Evolutionary conservation across 1,140 invertebrate genomes (phyloP), one percentile per base, ranked within the genome.

Genomic region (Oreohelix idahoensis): DNA sequence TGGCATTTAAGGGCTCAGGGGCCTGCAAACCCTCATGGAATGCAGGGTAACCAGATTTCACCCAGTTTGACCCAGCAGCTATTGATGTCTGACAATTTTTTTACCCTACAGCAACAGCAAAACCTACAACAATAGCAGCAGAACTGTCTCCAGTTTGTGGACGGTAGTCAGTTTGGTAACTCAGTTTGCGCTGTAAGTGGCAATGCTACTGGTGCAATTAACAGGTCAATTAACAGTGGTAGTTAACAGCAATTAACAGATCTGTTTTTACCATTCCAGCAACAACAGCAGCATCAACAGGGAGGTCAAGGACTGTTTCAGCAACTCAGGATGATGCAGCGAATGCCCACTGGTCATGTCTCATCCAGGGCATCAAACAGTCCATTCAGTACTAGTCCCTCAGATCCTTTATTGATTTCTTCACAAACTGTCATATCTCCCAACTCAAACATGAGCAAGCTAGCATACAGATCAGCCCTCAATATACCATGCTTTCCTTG

Each of bases 381-480:
- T 80, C 90, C 89, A 15, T 91, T 88, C 83, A 87, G 87, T 20
- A 87, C 85, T 39, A 85, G 84, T 35, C 85, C 84, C 0, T 86
- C 88, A 23, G 91, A 91, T 93, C 95, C 96, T 8, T 95, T 96
- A 95, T 93, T 96, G 83, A 96, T 92, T 82, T 92, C 90, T 0
- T 89, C 90, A 5, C 87, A 90, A 51, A 84, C 83, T 29, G 79
- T 75, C 26, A 84, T 89, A 51, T 89, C 89, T 0, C 90, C 89
- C 0, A 87, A 87, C 82, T 76, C 85, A 8, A 42, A 35, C 49
- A 78, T 82, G 70, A 66, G 71, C 84, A 96, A 91, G 92, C 77
- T 17, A 26, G 38, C 20, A 35, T 66, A 5, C 53, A 79, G 77
- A 53, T 79, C 53, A 58, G 26, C 23, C 29, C 63, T 11, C n/a